Percentiles rank a stretch among this genome's conserved stretches.
Conservation (phyloP, 2,888 invertebrate species). For the Eulithis testata region DNA sequence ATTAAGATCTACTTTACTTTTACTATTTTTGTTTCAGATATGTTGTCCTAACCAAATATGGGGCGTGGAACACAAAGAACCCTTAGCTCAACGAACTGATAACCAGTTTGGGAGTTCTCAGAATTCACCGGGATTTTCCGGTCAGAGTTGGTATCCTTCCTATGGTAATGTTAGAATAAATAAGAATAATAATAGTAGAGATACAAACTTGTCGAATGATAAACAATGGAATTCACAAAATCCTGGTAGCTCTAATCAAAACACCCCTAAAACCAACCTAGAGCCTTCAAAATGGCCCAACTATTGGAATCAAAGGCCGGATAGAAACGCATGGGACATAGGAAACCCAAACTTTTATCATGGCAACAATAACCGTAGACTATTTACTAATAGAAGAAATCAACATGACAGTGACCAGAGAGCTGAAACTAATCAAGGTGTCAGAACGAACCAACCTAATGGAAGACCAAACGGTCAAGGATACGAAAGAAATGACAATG, state of each 20-base stretch:
- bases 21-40: conserved; percentile 50
- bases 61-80: conserved; percentile 42
- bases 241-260: conserved; percentile 5
- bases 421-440: conserved; percentile 7
- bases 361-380: conserved; percentile 19
- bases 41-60: conserved; percentile 60
- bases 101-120: conserved; percentile 7
- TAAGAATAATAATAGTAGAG: conserved; percentile 6
- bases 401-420: conserved; percentile 19
- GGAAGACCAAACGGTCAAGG: conserved; percentile 6
- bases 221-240: conserved; percentile 5
- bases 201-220: neutral
- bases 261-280: conserved; percentile 3
- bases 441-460: neutral
- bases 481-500: conserved; percentile 11
- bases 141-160: conserved; percentile 12
- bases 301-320: conserved; percentile 36
- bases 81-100: conserved; percentile 13
- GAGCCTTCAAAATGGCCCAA: conserved; percentile 17
- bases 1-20: conserved; percentile 1
- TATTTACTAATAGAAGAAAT: conserved; percentile 18
- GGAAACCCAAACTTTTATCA: conserved; percentile 28
- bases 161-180: conserved; percentile 8
- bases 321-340: conserved; percentile 26
- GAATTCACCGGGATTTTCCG: neutral